Evolutionary conservation across 2,888 invertebrate genomes (phyloP), one percentile per base, ranked within the genome.

Genomic region (Cryptus armator): DNA sequence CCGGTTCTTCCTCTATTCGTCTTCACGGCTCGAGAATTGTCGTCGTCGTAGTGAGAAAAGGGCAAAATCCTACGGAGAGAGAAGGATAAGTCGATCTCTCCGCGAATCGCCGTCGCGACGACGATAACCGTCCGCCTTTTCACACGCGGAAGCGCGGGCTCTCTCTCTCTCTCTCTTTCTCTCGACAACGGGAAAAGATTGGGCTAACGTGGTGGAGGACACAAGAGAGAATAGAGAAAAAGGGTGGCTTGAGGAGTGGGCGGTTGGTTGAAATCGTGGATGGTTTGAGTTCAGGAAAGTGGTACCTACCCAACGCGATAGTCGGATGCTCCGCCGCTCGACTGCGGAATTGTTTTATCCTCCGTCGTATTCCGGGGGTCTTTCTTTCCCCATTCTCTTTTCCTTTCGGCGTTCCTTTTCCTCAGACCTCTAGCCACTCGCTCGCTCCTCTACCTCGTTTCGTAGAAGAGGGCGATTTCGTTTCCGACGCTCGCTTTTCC

Each of bases 341-440:
- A 86, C 84, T 87, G 85, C 83, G 85, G 84, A 87, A 88, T 88
- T 86, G 88, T 88, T 88, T 88, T 87, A 88, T 88, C 86, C 85
- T 86, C 81, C 51, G 68, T 79, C 79, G 77, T 85, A 85, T 85
- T 85, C 82, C 82, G 56, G 71, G 62, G 51, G 24, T 71, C 68
- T 79, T 81, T 76, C 80, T 64, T 76, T 84, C 77, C 56, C 62
- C 32, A 44, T 67, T 44, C 44, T 32, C 62, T 62, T 29, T 29
- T 85, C 32, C 64, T 68, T 32, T 76, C 53, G 51, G 46, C 51
- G 16, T 29, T 24, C 44, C 56, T 56, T 43, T 71, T 46, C 32
- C 56, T 56, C 56, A 9, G 44, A 51, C 43, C 37, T 32, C 37
- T 44, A 29, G 43, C 37, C 68, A 2, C 37, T 43, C 24, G 4